Conservation (phyloP, 2,797 vertebrate genomes). For the Hyperoplus immaculatus region DNA sequence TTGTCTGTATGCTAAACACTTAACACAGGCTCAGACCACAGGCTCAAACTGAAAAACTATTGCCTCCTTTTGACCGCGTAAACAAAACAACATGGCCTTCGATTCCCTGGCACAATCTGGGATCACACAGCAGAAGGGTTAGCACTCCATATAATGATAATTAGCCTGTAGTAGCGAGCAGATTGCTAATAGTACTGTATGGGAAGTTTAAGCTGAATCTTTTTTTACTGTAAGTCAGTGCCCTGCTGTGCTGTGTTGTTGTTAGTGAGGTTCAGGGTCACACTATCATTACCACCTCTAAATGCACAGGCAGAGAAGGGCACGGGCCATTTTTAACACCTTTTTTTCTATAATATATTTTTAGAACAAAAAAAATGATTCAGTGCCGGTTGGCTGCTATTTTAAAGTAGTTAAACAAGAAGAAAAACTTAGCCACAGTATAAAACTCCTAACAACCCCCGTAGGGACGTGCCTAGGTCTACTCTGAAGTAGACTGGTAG, state of each 20-base stretch:
- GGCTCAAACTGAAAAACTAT: constrained; percentile 25
- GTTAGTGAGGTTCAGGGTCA: constrained; percentile 24
- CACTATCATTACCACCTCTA: neutral
- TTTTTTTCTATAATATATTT: neutral
- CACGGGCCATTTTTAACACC: neutral
- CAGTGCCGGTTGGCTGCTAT: neutral
- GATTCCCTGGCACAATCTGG: constrained; percentile 1
- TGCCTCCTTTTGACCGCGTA: constrained; percentile 39
- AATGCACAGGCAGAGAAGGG: neutral
- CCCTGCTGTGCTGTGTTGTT: neutral
- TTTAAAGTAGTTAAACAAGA: neutral
- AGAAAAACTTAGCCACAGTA: too few relatives aligned
- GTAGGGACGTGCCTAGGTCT: too few relatives aligned
- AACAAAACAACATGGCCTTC: constrained; percentile 35
- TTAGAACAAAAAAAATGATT: neutral
- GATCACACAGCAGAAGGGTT: constrained; percentile 6
- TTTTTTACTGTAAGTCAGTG: neutral
- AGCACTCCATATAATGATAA: neutral
- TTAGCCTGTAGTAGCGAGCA: neutral
- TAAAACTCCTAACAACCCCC: too few relatives aligned
- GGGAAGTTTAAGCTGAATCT: neutral
- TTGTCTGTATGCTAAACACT: constrained; percentile 78
- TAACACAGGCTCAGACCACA: constrained; percentile 59
- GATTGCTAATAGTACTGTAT: neutral
- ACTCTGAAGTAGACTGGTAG: too few relatives aligned